Evolutionary conservation across 2,888 invertebrate species (phyloP), one percentile per base, ranked within the genome.

Genomic region (Nomada hirtipes): DNA sequence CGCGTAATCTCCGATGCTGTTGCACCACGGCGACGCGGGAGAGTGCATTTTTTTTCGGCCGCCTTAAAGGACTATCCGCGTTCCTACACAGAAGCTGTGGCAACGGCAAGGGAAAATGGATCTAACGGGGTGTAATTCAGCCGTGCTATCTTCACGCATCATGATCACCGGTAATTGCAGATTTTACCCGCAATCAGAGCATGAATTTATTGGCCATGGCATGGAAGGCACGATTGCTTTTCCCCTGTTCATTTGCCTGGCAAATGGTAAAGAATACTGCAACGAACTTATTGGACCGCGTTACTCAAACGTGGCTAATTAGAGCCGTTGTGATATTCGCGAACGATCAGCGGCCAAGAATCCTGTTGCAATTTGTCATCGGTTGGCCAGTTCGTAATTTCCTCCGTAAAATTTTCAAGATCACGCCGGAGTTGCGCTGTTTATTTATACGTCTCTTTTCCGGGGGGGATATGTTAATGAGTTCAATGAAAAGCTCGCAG

Each of bases 121-220:
- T 78, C 61, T 83, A 82, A 47, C 83, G 76, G 86, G 84, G 76
- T 79, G 77, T 79, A 80, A 86, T 88, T 89, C 79, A 83, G 67
- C 47, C 70, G 76, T 76, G 84, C 83, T 89, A 89, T 89, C 89
- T 89, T 89, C 82, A 89, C 88, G 89, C 89, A 89, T 82, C 85
- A 81, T 83, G 85, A 80, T 82, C 82, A 74, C 84, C 82, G 84
- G 89, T 89, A 89, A 89, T 89, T 89, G 89, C 88, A 82, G 83
- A 86, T 89, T 88, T 89, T 89, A 89, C 80, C 60, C 75, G 88
- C 87, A 89, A 89, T 89, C 89, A 81, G 89, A 89, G 89, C 89
- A 89, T 89, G 89, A 89, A 89, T 89, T 89, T 86, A 89, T 86
- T 76, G 86, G 60, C 20, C 79, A 57, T 79, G 67, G 13, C 73